Base-by-base conservation (phyloP, 2,888 invertebrate species). In the Tetanocera ferruginea region DNA sequence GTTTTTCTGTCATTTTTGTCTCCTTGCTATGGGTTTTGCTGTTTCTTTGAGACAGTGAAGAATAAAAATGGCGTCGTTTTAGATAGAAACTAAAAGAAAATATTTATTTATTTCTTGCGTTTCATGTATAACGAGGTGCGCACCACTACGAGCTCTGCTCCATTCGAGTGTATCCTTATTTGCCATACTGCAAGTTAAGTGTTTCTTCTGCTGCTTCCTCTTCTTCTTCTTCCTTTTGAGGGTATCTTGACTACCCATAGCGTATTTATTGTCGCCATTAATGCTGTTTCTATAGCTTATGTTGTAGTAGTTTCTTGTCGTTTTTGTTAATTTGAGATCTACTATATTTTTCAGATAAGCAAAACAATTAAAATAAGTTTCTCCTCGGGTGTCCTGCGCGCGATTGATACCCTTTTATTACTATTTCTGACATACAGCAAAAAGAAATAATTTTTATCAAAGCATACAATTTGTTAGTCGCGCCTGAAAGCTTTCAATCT, bases 11-110 rank as follows among this genome's bases (percentile, higher is more conserved):
- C 64, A 31, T n/a, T 64, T 64, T n/a, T 5, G 23, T 6, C 34
- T 14, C 62, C 31, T 1, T 25, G 25, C 9, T 62, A n/a, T 28
- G 25, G 31, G 5, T 23, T 28, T 71, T 34, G 52, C 11, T 23
- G 3, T n/a, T 52, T 31, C 25, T 51, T 66, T 74, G 64, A 19
- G 64, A 31, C 52, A 66, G 31, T 51, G 52, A 9, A 49, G 43
- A 74, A 74, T 74, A 74, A 74, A 74, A 74, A 74, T 74, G 74
- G 74, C 74, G 74, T 51, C 72, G 2, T 37, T 43, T 72, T 43
- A 19, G 55, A 34, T 57, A 28, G 19, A 19, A 37, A 23, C 31
- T 14, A 17, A 55, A 60, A 60, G 5, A 52, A 55, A 17, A 71
- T 34, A 34, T 67, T 43, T n/a, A 67, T 67, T 67, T 67, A 60